phyloP scores from a whole-genome alignment of 2,113 vertebrate genomes.

The Poicephalus meyeri region DNA sequence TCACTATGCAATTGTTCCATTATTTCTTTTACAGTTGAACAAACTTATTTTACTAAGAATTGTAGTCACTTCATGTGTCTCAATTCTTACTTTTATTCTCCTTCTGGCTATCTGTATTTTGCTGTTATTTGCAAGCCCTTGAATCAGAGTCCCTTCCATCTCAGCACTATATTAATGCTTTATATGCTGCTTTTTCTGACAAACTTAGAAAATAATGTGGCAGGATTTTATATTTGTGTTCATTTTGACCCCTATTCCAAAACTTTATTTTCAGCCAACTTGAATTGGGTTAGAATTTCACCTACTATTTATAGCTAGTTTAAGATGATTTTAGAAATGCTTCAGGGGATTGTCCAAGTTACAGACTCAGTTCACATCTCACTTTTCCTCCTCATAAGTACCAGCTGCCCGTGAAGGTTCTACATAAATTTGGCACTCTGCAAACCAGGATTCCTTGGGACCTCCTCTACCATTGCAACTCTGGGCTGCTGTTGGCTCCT shows the following conservation, averaged over 20 bases:
- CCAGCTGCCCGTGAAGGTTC: background rate
- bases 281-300: background rate
- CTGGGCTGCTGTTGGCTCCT: background rate
- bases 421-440: background rate
- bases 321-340: background rate
- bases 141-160: background rate
- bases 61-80: background rate
- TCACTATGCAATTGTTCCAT: background rate
- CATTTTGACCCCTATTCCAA: background rate
- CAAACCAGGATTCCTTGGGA: background rate
- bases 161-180: background rate
- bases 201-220: background rate
- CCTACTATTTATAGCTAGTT: background rate
- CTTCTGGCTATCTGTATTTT: background rate
- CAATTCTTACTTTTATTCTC: background rate
- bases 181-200: background rate
- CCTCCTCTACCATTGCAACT: background rate
- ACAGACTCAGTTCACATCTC: background rate
- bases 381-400: background rate
- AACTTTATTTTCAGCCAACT: background rate
- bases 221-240: background rate
- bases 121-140: background rate
- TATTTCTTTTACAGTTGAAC: background rate
- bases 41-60: background rate
- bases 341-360: background rate